Evolutionary conservation across 2,797 vertebrate genomes (phyloP), one percentile per base, ranked within the genome.

Genomic region (Columba guinea): DNA sequence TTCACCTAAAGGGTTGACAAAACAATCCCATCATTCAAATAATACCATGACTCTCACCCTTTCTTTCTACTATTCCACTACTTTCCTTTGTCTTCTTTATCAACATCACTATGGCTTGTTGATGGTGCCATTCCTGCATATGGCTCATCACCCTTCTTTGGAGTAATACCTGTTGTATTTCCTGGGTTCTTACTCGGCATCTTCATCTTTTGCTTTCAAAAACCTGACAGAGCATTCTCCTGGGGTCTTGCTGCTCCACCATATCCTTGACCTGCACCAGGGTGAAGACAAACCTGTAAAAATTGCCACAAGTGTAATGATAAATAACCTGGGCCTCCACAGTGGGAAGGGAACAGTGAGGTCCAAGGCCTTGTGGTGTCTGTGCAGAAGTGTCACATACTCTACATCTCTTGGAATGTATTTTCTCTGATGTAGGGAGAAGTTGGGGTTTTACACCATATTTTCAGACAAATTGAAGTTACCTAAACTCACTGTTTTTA

Each of bases 1-100:
- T 84, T 87, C 68, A 89, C 27, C 15, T 26, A 24, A 84, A 73
- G 23, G 77, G 8, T 18, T 64, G 60, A 60, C 32, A 89, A 65
- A 79, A 89, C 1, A 1, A 71, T 79, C 30, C 34, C 39, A 24
- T 56, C 13, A 46, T 68, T 55, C 46, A 73, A 48, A 76, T 58
- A 7, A 19, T 34, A 41, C 16, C 28, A n/a, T 0, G 1, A 23
- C 24, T 68, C 17, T n/a, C 4, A 6, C 1, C 2, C 35, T 75
- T 87, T 78, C 44, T 69, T 86, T 70, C 26, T 53, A 5, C 22
- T 35, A 6, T 65, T 87, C 18, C 26, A 11, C 46, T 71, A 1
- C 37, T 53, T 75, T 69, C 14, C 41, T 51, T 69, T 79, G 37
- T 41, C 28, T 87, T 71, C 58, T 62, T 15, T 49, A 70, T 51